Conservation (phyloP, 2,797 vertebrate genomes). For the Peromyscus eremicus region DNA sequence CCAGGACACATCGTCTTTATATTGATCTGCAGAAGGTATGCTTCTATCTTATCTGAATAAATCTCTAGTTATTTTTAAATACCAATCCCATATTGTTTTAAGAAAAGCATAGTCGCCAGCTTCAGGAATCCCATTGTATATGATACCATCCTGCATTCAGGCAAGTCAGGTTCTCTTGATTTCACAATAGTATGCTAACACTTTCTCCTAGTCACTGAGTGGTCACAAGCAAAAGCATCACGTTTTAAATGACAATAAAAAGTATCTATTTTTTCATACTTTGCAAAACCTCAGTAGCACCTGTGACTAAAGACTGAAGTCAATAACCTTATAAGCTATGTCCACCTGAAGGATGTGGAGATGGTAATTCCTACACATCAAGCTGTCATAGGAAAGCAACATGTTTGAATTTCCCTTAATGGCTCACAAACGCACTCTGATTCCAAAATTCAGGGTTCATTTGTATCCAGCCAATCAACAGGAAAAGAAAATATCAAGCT, state of each 20-base stretch:
- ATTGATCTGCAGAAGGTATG: not conserved
- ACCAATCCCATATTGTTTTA: not conserved
- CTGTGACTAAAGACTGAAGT: slow-evolving; percentile 9
- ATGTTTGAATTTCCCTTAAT: not conserved
- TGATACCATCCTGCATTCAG: not conserved
- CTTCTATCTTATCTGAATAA: slow-evolving; percentile 9
- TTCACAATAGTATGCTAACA: not conserved
- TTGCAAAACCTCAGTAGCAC: not conserved
- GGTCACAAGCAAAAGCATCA: not conserved
- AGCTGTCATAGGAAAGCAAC: not conserved
- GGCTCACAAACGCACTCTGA: not conserved
- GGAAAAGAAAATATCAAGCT: slow-evolving; percentile 34
- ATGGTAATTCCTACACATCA: not conserved
- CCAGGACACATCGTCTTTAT: not conserved
- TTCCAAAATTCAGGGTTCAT: slow-evolving; percentile 49
- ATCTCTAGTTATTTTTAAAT: not conserved
- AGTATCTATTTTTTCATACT: not conserved
- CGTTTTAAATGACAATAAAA: not conserved
- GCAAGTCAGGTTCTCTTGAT: not conserved
- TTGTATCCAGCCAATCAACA: not conserved
- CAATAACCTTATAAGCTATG: slow-evolving; percentile 12
- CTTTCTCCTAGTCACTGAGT: not conserved
- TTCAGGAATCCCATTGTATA: not conserved
- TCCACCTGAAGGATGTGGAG: not conserved
- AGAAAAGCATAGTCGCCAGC: not conserved